phyloP scores from a whole-genome alignment of 2,888 invertebrate species.

The Sinhomidia bicolor region DNA sequence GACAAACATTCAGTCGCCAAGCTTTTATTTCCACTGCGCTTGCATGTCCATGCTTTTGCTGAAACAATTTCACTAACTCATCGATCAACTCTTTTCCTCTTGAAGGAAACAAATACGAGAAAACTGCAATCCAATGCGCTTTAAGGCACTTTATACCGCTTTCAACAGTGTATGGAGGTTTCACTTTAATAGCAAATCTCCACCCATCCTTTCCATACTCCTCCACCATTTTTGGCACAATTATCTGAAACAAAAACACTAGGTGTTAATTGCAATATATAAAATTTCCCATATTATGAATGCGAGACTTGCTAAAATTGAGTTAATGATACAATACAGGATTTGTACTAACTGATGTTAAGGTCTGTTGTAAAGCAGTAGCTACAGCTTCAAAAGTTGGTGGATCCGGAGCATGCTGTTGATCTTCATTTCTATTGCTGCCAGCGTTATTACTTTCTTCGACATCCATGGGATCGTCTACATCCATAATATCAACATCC shows the following conservation, averaged over 20 bases:
- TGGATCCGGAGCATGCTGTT: neutral
- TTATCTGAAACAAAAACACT: slow-evolving; percentile 79
- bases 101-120: slow-evolving; percentile 82
- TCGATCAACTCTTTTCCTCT: slow-evolving; percentile 63
- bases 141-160: slow-evolving; percentile 84
- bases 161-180: slow-evolving; percentile 84
- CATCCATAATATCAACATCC: slow-evolving; percentile 41
- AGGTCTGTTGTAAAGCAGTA: slow-evolving; percentile 14
- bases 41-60: neutral
- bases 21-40: neutral
- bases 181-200: slow-evolving; percentile 84
- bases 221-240: slow-evolving; percentile 84
- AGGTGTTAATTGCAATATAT: neutral
- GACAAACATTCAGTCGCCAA: slow-evolving; percentile 57
- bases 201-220: slow-evolving; percentile 84
- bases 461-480: slow-evolving; percentile 62
- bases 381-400: slow-evolving; percentile 53
- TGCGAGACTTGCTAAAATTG: too few species aligned
- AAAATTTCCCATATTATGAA: neutral
- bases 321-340: too few species aligned
- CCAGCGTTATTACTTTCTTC: neutral
- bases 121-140: slow-evolving; percentile 86
- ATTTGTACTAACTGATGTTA: slow-evolving; percentile 53
- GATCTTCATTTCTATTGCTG: neutral
- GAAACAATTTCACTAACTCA: slow-evolving; percentile 57